These are phyloP conservation scores for Idris sp. DNA, from an alignment of 1,140 invertebrate species.

Conservation along the genomic window DNA sequence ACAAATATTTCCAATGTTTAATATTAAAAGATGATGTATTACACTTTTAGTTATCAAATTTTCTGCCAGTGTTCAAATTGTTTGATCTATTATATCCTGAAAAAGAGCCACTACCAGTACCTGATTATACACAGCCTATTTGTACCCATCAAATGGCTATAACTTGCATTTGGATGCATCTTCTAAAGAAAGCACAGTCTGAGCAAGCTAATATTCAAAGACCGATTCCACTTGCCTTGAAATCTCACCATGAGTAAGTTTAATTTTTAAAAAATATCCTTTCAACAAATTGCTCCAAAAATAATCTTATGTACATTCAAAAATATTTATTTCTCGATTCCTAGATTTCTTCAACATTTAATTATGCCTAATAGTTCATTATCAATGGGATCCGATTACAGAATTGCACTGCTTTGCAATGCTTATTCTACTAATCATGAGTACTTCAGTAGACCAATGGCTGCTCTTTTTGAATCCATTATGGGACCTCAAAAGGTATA, in stretches of 20 bases:
- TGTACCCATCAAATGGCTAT: constrained; percentile 95
- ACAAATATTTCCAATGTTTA: no score
- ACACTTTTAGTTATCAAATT: constrained; percentile 85
- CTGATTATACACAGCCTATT: constrained; percentile 90
- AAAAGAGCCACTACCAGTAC: constrained; percentile 91
- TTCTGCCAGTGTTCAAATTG: constrained; percentile 92
- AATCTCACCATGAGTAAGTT: constrained; percentile 89
- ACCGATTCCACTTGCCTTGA: constrained; percentile 88
- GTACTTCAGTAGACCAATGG: constrained; percentile 90
- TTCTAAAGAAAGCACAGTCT: constrained; percentile 93
- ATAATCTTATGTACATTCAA: no score
- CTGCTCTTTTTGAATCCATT: constrained; percentile 91
- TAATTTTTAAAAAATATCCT: no score
- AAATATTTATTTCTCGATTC: not conserved
- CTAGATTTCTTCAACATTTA: no score
- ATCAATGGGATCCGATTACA: constrained; percentile 88
- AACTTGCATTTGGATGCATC: constrained; percentile 97
- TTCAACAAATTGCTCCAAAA: no score
- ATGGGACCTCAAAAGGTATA: constrained; percentile 85
- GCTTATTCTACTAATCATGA: constrained; percentile 94
- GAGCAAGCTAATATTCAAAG: constrained; percentile 87
- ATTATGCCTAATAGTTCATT: constrained; percentile 57
- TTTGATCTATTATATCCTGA: constrained; percentile 96
- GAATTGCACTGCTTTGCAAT: constrained; percentile 89
- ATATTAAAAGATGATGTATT: constrained; percentile 49